Conservation (phyloP, 2,797 vertebrate species). For the Tangara arthus region DNA sequence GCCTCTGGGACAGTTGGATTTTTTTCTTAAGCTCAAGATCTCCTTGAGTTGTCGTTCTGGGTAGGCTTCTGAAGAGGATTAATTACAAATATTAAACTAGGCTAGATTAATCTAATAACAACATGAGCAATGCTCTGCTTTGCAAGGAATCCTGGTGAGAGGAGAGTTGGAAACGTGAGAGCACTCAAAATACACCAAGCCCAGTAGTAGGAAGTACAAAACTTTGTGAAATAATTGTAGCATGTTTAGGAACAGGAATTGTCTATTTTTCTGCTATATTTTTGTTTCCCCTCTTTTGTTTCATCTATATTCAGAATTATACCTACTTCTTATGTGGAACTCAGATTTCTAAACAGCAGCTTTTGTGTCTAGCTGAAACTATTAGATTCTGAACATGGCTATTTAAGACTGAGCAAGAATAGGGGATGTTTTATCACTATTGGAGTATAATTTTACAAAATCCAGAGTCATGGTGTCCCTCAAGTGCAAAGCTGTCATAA, state of each 20-base stretch:
- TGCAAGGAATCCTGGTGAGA: neutral
- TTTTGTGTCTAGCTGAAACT: neutral
- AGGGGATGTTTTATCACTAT: neutral
- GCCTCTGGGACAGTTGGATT: no score
- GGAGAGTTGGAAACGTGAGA: neutral
- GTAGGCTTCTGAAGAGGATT: neutral
- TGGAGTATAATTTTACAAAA: neutral
- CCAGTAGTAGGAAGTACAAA: neutral
- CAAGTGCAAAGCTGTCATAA: neutral
- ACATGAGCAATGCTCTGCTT: neutral
- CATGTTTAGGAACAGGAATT: rapidly evolving
- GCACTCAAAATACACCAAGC: neutral
- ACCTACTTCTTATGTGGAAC: rapidly evolving
- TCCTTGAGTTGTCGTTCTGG: neutral
- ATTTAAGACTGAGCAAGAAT: neutral
- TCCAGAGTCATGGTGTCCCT: neutral
- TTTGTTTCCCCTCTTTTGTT: neutral
- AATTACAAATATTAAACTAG: neutral
- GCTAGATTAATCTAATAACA: neutral
- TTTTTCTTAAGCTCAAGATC: neutral
- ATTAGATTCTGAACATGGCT: rapidly evolving
- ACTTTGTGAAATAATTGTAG: neutral
- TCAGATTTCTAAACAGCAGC: neutral
- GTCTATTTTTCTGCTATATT: rapidly evolving
- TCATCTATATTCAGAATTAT: neutral